Evolutionary conservation across 1,140 invertebrate genomes (phyloP), one percentile per base, ranked within the genome.

Genomic region (Scaptomyza montana): DNA sequence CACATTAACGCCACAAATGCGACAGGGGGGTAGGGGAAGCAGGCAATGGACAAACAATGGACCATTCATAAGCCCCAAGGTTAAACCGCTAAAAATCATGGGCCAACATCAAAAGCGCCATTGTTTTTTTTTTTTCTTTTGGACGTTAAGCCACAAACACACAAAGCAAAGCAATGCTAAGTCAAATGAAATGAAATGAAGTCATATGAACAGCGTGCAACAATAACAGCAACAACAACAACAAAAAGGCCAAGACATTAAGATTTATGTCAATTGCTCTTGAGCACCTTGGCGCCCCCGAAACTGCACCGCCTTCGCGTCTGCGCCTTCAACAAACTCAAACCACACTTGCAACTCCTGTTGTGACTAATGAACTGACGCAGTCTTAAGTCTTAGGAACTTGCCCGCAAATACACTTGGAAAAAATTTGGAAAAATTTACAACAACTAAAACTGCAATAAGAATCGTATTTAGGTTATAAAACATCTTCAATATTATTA

Each of bases 41-140:
- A 13, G 61, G 43, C 28, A 30, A 1, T 30, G 30, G n/a, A 12
- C 41, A 66, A 74, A 77, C 82, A 82, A 86, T 86, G 78, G 71
- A 6, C 12, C 84, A 87, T 86, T 86, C 84, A 87, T 86, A 78
- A 82, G 82, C 76, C 72, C 61, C 76, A 87, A 87, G 82, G 82
- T 89, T 89, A 89, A 89, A 69, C 75, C 72, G 79, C 84, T 89
- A 82, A 89, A 87, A 79, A 87, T 87, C 82, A 86, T 86, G 87
- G 82, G 82, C 67, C 84, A 81, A 81, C 82, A 87, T 86, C 78
- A 86, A 87, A 80, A 65, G 63, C 33, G 65, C 66, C 78, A 75
- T 86, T 87, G 82, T 81, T 81, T 67, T 50, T 45, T 16, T 16
- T 16, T 16, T 16, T 16, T 16, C 16, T 41, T n/a, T 41, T 61